These are phyloP conservation scores for Crenichthys baileyi DNA, from an alignment of 2,797 vertebrate species.

Conservation along the genomic window DNA sequence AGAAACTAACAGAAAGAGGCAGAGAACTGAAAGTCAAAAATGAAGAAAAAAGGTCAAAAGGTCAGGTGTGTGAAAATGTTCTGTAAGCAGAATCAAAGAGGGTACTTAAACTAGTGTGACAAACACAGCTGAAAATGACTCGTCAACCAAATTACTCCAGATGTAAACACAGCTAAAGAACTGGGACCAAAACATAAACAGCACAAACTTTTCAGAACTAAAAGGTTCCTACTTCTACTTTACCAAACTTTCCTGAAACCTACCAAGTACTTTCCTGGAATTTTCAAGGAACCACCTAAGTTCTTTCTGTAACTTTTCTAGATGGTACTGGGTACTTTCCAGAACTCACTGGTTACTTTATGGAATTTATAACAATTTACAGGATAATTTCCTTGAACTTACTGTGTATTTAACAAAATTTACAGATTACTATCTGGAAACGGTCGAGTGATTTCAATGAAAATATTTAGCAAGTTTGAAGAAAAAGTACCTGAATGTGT, in stretches of 20 bases:
- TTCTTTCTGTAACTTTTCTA: too few species aligned
- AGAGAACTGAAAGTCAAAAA: not conserved
- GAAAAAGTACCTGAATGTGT: not conserved
- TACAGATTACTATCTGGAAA: not conserved
- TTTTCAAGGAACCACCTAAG: too few species aligned
- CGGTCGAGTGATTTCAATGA: not conserved
- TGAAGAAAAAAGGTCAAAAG: not conserved
- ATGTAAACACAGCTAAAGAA: not conserved
- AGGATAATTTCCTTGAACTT: too few species aligned
- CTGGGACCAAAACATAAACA: not conserved
- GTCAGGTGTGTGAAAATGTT: not conserved
- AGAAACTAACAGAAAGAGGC: not conserved
- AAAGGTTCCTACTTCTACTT: not conserved
- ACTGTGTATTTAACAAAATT: not conserved
- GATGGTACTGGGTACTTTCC: too few species aligned
- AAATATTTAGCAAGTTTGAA: not conserved
- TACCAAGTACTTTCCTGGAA: not conserved
- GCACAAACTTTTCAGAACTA: not conserved
- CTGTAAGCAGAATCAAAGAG: not conserved
- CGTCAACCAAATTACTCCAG: not conserved
- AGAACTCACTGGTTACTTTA: too few species aligned
- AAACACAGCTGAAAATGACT: not conserved
- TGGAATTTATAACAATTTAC: too few species aligned
- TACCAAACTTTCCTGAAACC: not conserved
- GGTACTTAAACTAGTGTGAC: not conserved